Base-by-base conservation (phyloP, 2,888 invertebrate genomes). In the Quadroppia sp. region DNA sequence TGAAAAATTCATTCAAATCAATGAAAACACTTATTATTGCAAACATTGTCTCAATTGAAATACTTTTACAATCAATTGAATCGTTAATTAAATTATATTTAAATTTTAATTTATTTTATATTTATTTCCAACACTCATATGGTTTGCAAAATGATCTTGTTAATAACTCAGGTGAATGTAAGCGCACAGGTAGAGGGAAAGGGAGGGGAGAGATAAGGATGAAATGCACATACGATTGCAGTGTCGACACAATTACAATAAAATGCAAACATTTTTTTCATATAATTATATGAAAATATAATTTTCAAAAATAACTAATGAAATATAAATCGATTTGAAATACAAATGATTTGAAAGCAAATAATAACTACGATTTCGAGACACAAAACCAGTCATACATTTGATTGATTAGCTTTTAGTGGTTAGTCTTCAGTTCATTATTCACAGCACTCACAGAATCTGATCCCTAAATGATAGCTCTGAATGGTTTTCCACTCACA, bases 331-430 rank as follows among this genome's bases (percentile, higher is more conserved):
- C 25, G 53, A 25, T 53, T 11, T 53, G 25, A 25, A 53, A 53
- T 53, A 25, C 25, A 53, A 50, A 53, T 53, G 25, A 3, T 45
- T 45, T 36, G 36, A 7, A 11, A 15, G 45, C 11, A 23, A 13
- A 53, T 20, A 53, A 50, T 50, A 23, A 9, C 25, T 25, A 23
- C 23, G 25, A 23, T 9, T 25, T 53, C 25, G 25, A 25, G 11
- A 45, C 45, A 45, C 15, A 45, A 53, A 53, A 53, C 25, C 25
- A 53, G 17, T 53, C 23, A 53, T 25, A 25, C 1, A 15, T 53
- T 53, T 53, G 53, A 53, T 53, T 53, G 53, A 53, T 53, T 53
- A 25, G 53, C 53, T 53, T 53, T 53, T 53, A 53, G 53, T 53
- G 53, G 50, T 53, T 25, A 53, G 53, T 53, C 20, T 53, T 23